phyloP scores from a whole-genome alignment of 2,888 invertebrate genomes.

The Drosophila nr. perissopoda region DNA sequence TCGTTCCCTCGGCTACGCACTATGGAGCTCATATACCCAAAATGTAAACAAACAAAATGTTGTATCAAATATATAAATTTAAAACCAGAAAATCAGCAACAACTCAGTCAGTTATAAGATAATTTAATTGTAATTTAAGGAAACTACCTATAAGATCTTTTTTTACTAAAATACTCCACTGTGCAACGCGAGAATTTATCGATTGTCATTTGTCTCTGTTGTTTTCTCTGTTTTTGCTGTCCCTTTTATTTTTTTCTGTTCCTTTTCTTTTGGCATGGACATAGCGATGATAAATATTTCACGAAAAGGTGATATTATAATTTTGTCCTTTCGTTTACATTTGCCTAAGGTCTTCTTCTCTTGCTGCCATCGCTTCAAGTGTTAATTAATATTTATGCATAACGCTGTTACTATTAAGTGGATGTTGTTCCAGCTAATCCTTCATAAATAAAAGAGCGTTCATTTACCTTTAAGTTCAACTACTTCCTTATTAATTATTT shows the following conservation, averaged over 20 bases:
- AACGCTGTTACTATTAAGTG: conserved; percentile 25
- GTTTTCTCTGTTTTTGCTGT: conserved; percentile 22
- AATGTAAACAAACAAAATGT: not conserved
- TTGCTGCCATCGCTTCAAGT: conserved; percentile 31
- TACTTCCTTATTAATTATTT: not conserved
- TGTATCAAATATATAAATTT: not conserved
- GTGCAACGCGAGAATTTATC: conserved; percentile 63
- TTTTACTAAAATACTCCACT: conserved; percentile 6
- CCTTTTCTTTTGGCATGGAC: conserved; percentile 15
- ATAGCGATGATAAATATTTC: conserved; percentile 53
- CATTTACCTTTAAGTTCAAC: not conserved
- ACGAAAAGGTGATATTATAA: conserved; percentile 46
- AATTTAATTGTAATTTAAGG: not conserved
- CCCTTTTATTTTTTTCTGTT: conserved; percentile 13
- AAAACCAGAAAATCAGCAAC: not conserved
- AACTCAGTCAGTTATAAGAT: not conserved
- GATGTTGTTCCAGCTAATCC: conserved; percentile 18
- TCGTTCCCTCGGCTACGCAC: not conserved
- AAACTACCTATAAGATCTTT: not conserved
- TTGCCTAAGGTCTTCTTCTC: conserved; percentile 1
- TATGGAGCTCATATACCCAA: not conserved
- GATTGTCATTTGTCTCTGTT: conserved; percentile 60
- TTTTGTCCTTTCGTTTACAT: conserved; percentile 15
- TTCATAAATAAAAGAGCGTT: not conserved
- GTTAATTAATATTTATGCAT: conserved; percentile 56